phyloP scores from a whole-genome alignment of 2,888 invertebrate species.

The Platycheirus rosarum region DNA sequence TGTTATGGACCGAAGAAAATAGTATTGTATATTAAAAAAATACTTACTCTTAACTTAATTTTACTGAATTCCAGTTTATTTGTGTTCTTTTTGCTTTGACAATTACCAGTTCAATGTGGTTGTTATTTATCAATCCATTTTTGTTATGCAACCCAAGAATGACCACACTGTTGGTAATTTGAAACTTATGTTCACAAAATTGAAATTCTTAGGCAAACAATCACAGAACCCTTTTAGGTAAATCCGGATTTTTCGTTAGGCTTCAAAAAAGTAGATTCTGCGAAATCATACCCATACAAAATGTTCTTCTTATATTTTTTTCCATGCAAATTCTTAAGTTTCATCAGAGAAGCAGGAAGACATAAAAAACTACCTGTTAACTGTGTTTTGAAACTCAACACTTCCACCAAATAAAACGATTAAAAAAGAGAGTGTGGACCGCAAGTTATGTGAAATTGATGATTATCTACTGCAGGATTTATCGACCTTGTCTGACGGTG shows the following conservation, averaged over 20 bases:
- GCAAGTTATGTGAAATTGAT: constrained; percentile 54
- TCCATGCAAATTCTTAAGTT: constrained; percentile 9
- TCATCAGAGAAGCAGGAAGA: constrained; percentile 1
- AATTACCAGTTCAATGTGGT: too few relatives aligned
- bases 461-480: constrained; percentile 59
- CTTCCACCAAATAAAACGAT: constrained; percentile 17
- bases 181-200: constrained; percentile 1
- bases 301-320: too few relatives aligned
- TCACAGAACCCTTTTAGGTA: background rate
- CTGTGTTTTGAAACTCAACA: constrained; percentile 53
- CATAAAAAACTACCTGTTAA: constrained; percentile 56
- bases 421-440: constrained; percentile 52
- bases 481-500: constrained; percentile 62
- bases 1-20: too few relatives aligned
- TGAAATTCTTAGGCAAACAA: constrained; percentile 9
- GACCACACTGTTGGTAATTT: constrained; percentile 7
- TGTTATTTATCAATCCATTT: too few relatives aligned
- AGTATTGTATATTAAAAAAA: too few relatives aligned
- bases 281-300: constrained; percentile 9
- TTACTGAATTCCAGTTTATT: too few relatives aligned
- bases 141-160: too few relatives aligned
- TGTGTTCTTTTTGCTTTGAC: too few relatives aligned
- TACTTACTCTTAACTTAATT: too few relatives aligned
- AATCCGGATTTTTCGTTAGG: too few relatives aligned
- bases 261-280: too few relatives aligned